These are phyloP conservation scores for Neomorphus geoffroyi DNA, from an alignment of 2,797 vertebrate species.

Conservation along the genomic window DNA sequence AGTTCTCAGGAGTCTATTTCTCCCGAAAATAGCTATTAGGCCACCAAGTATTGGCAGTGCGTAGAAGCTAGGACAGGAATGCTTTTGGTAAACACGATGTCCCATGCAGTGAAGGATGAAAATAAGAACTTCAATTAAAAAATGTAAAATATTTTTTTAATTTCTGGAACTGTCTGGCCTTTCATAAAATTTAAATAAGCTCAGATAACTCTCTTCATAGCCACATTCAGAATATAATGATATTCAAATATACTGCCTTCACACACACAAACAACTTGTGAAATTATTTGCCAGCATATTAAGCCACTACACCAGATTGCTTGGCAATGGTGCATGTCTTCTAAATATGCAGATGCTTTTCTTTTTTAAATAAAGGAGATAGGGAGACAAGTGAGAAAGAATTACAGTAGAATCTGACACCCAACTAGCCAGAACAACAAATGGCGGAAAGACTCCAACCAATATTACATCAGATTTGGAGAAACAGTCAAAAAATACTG, in stretches of 20 bases:
- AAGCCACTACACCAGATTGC: conserved; percentile 75
- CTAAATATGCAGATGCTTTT: conserved; percentile 73
- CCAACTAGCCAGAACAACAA: conserved; percentile 49
- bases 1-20: neutral
- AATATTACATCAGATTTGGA: conserved; percentile 8
- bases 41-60: neutral
- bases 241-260: conserved; percentile 68
- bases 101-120: neutral
- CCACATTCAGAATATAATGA: conserved; percentile 66
- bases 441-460: conserved; percentile 1
- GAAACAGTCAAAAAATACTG: neutral
- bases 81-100: neutral
- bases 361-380: conserved; percentile 46
- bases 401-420: conserved; percentile 63
- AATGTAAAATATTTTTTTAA: neutral
- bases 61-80: neutral
- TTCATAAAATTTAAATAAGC: conserved; percentile 56
- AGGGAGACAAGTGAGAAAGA: conserved; percentile 63
- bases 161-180: conserved; percentile 23
- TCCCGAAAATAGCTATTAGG: neutral
- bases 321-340: conserved; percentile 66
- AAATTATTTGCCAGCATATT: conserved; percentile 75
- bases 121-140: neutral
- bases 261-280: conserved; percentile 70
- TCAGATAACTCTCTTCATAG: conserved; percentile 39